Evolutionary conservation across 2,113 vertebrate species (phyloP).

Genomic region (Zingel zingel): DNA sequence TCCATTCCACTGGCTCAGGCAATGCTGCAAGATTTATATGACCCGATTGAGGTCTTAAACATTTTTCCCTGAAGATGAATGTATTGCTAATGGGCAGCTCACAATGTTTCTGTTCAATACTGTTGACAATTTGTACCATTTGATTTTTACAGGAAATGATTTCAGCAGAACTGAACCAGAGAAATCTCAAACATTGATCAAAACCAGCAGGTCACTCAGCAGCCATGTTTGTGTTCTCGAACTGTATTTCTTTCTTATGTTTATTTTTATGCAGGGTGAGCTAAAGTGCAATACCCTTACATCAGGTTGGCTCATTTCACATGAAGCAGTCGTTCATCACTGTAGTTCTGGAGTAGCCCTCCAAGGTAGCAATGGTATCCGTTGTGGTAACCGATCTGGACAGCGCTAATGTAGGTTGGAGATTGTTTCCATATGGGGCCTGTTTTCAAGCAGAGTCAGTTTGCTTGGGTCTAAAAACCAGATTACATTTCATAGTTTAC

Average conservation of each 20-base stretch:
- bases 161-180: slow-evolving; percentile 58
- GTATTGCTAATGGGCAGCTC: slow-evolving; percentile 44
- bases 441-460: slow-evolving; percentile 50
- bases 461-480: slow-evolving; percentile 50
- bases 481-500: slow-evolving; percentile 57
- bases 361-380: slow-evolving; percentile 70
- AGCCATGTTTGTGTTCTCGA: slow-evolving; percentile 58
- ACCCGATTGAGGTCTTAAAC: slow-evolving; percentile 52
- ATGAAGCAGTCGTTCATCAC: slow-evolving; percentile 78
- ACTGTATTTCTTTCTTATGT: slow-evolving; percentile 54
- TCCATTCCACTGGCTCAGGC: slow-evolving; percentile 47
- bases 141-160: slow-evolving; percentile 60
- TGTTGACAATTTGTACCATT: slow-evolving; percentile 60
- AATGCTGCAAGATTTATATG: slow-evolving; percentile 52
- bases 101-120: slow-evolving; percentile 35
- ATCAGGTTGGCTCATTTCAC: slow-evolving; percentile 62
- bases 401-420: slow-evolving; percentile 66
- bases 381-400: slow-evolving; percentile 75
- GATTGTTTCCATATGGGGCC: slow-evolving; percentile 84
- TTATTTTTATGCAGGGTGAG: slow-evolving; percentile 71
- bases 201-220: slow-evolving; percentile 51
- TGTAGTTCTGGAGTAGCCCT: slow-evolving; percentile 58
- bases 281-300: slow-evolving; percentile 54
- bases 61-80: slow-evolving; percentile 62
- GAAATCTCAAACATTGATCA: slow-evolving; percentile 65